A percentile compares a stretch with the other conserved stretches of the same genome.
These are phyloP conservation scores for Serrognathus titanus DNA, from an alignment of 2,888 invertebrate species.

Conservation along the genomic window DNA sequence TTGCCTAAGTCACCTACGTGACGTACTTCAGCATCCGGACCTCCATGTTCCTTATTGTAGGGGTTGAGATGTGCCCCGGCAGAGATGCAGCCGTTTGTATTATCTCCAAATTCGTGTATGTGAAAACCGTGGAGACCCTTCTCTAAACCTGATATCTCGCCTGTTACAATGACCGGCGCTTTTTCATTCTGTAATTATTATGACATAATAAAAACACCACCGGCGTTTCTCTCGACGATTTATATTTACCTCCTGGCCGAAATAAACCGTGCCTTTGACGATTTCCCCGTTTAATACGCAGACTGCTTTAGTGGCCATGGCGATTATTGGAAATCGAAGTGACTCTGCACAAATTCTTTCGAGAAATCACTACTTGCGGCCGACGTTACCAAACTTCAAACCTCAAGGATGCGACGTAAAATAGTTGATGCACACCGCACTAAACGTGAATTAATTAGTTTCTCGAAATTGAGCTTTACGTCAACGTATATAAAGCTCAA, in stretches of 20 bases:
- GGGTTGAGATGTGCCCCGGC: constrained; percentile 96
- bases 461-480: too few species aligned
- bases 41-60: constrained; percentile 74
- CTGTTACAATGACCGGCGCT: constrained; percentile 74
- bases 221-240: constrained; percentile 20
- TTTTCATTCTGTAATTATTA: constrained; percentile 49
- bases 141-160: constrained; percentile 74
- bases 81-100: constrained; percentile 92
- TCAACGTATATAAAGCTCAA: too few species aligned
- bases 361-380: too few species aligned
- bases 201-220: background rate
- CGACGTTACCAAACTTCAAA: too few species aligned
- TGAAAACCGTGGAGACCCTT: constrained; percentile 88
- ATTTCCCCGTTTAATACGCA: constrained; percentile 80
- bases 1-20: constrained; percentile 93
- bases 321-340: constrained; percentile 12
- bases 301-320: constrained; percentile 72
- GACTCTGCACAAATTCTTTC: too few species aligned
- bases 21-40: constrained; percentile 66
- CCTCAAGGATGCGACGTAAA: background rate
- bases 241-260: constrained; percentile 67
- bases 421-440: too few species aligned
- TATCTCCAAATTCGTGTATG: constrained; percentile 94
- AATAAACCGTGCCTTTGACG: constrained; percentile 76
- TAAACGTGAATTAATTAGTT: too few species aligned